phyloP scores from a whole-genome alignment of 2,113 vertebrate species.

The Jacana jacana region DNA sequence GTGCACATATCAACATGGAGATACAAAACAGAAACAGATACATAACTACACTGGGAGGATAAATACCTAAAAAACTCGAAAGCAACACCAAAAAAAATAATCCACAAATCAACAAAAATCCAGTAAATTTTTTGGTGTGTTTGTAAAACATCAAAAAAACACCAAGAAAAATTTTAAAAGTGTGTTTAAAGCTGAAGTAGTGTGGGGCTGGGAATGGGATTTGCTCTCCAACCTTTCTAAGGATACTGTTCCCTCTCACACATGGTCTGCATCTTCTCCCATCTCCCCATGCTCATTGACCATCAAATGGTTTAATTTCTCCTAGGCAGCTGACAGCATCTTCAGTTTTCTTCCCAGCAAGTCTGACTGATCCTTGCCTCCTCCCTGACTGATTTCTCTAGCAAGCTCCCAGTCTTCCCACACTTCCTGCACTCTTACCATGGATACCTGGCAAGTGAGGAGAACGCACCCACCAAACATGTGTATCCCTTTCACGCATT shows the following conservation, averaged over 20 bases:
- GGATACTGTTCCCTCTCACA: background rate
- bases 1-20: background rate
- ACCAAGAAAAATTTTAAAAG: fast-evolving
- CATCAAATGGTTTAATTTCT: background rate
- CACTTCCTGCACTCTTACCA: background rate
- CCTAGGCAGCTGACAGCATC: background rate
- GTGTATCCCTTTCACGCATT: background rate
- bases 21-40: background rate
- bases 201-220: background rate
- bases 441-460: background rate
- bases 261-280: background rate
- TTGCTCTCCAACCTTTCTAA: background rate
- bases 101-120: no score
- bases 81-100: no score
- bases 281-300: background rate
- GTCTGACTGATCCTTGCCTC: background rate
- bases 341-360: background rate
- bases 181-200: background rate
- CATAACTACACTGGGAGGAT: background rate
- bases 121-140: background rate
- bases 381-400: background rate
- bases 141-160: background rate
- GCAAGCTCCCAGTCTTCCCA: background rate
- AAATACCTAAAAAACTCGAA: background rate
- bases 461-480: background rate